These are phyloP conservation scores for Cheumatopsyche charites DNA, from an alignment of 1,140 invertebrate species.

Conservation along the genomic window DNA sequence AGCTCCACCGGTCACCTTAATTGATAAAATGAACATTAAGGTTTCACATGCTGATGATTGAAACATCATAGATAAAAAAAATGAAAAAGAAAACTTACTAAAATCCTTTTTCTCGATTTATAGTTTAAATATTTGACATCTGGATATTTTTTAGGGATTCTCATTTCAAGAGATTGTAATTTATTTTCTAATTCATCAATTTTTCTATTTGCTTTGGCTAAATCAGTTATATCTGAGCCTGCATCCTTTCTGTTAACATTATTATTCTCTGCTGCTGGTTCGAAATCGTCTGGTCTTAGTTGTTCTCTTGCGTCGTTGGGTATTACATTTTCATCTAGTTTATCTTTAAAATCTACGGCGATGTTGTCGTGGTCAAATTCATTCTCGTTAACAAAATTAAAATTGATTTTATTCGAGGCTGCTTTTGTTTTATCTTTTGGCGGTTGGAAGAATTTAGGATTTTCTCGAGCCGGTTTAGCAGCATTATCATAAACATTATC, in stretches of 20 bases:
- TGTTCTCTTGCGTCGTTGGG: slow-evolving; percentile 45
- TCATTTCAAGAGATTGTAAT: slow-evolving; percentile 71
- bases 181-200: slow-evolving; percentile 75
- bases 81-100: slow-evolving; percentile 65
- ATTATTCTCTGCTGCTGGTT: slow-evolving; percentile 8
- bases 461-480: slow-evolving; percentile 13
- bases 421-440: slow-evolving; percentile 38
- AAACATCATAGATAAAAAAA: slow-evolving; percentile 3
- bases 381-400: slow-evolving; percentile 44
- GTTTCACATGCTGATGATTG: neutral
- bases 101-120: slow-evolving; percentile 86
- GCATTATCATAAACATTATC: slow-evolving; percentile 38
- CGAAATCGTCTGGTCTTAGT: slow-evolving; percentile 38
- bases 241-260: neutral
- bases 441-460: neutral
- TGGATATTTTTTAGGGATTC: slow-evolving; percentile 84
- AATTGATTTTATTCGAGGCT: slow-evolving; percentile 27
- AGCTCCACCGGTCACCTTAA: slow-evolving; percentile 92
- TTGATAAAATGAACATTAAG: slow-evolving; percentile 8
- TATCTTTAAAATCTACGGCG: slow-evolving; percentile 37
- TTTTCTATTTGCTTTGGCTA: slow-evolving; percentile 66
- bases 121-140: slow-evolving; percentile 90
- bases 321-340: slow-evolving; percentile 39
- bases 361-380: slow-evolving; percentile 38
- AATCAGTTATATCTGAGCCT: slow-evolving; percentile 55